Evolutionary conservation across 2,113 vertebrate species (phyloP), one percentile per base, ranked within the genome.

Genomic region (Prietella phreatophila): DNA sequence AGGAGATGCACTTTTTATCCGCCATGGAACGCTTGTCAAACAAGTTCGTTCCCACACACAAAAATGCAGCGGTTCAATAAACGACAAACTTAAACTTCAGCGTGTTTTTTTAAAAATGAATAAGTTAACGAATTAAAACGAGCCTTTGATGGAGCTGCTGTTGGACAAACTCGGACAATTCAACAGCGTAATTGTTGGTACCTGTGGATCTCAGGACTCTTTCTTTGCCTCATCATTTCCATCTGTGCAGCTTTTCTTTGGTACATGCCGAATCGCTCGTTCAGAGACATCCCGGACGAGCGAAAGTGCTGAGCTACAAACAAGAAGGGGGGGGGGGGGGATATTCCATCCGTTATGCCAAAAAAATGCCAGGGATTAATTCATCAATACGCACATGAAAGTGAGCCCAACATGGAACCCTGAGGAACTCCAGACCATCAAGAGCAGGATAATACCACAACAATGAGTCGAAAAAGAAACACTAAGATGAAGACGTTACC

Each of bases 121-220:
- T n/a, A 71, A 69, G 2, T 10, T 0, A 69, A 30, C 11, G n/a
- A 5, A 60, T 60, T 65, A n/a, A 65, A n/a, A 56, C 17, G 55
- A 56, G 4, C 55, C 55, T 19, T 14, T 17, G 55, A 61, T 5
- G 13, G 14, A 25, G 5, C 61, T 65, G 9, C 61, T 61, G 14
- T 14, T 30, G 30, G 5, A n/a, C 14, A 39, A 73, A 39, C 0
- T 75, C 36, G 4, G 33, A 71, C 27, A 69, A 65, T 65, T n/a
- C 7, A 14, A 13, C 63, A 65, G 71, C 36, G 19, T 42, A 15
- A 47, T 15, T 76, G 42, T n/a, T 50, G 0, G 50, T 91, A 99
- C 98, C 98, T 98, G 96, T 99, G 98, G 95, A 99, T 99, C 95
- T 99, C 98, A 92, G 98, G 98, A 92, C 98, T 99, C 95, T 98